A percentile compares a stretch with the other conserved stretches of the same genome.
Evolutionary conservation across 2,113 vertebrate species (phyloP).

Genomic region (Nasalis larvatus): DNA sequence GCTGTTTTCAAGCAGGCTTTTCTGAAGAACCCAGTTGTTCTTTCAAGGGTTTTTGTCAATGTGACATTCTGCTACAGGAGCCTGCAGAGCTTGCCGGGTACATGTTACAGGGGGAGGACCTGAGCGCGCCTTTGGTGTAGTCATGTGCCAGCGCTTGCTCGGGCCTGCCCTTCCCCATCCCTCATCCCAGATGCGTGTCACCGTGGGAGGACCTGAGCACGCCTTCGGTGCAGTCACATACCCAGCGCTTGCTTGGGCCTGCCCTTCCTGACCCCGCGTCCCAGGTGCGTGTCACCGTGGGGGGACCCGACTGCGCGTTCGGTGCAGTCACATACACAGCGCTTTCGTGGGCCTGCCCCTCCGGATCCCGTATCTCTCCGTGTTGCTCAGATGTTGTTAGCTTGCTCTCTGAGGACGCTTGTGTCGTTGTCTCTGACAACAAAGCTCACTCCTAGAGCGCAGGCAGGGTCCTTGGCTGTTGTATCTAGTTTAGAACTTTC

Average conservation of each 20-base stretch:
- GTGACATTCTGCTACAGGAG: background rate
- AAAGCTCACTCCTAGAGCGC: background rate
- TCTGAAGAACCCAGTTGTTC: background rate
- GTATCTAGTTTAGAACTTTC: background rate
- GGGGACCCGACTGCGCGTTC: background rate
- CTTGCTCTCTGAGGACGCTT: background rate
- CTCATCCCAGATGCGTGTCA: rapidly evolving
- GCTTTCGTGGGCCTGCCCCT: background rate
- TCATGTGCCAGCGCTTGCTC: rapidly evolving
- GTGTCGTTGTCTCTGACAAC: rapidly evolving
- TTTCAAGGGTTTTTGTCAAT: background rate
- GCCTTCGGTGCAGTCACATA: rapidly evolving
- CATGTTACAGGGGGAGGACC: rapidly evolving
- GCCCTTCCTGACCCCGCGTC: rapidly evolving
- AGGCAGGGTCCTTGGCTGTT: no score
- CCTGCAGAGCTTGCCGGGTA: background rate
- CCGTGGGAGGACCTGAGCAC: background rate
- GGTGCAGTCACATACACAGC: rapidly evolving
- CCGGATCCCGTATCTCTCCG: rapidly evolving
- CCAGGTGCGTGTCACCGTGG: no score
- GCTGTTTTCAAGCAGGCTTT: background rate
- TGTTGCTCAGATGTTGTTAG: background rate
- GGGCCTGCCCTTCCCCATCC: background rate
- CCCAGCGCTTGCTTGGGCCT: no score
- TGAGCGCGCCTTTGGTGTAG: rapidly evolving